Conservation (phyloP, 1,140 invertebrate species). For the Cylas formicarius region DNA sequence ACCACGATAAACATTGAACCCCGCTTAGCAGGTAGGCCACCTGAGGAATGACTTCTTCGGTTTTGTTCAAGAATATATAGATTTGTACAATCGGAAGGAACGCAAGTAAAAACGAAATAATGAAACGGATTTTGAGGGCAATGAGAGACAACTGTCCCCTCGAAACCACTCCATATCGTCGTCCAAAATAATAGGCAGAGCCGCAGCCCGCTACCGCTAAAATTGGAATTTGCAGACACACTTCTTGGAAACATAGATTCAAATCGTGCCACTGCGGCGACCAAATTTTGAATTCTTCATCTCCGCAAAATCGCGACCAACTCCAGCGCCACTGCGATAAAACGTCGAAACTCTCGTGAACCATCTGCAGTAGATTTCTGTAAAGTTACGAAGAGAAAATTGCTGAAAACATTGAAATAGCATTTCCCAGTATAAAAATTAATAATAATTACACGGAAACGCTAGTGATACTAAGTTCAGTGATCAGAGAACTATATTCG, state of each 20-base stretch:
- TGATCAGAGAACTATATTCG: too few species aligned
- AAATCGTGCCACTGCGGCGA: constrained; percentile 61
- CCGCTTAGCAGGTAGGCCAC: constrained; percentile 63
- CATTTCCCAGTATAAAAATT: too few species aligned
- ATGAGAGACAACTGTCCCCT: constrained; percentile 52
- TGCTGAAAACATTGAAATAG: too few species aligned
- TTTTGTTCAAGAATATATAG: constrained; percentile 45
- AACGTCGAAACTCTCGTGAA: background rate
- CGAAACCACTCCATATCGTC: constrained; percentile 49
- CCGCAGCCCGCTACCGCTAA: constrained; percentile 61
- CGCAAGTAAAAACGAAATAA: constrained; percentile 53
- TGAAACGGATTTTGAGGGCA: constrained; percentile 55
- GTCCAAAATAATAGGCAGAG: constrained; percentile 72
- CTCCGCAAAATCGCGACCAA: constrained; percentile 68
- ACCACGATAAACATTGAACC: constrained; percentile 65
- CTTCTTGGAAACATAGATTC: constrained; percentile 72
- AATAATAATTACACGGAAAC: too few species aligned
- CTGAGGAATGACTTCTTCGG: constrained; percentile 39
- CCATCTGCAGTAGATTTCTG: background rate
- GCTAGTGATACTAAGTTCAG: too few species aligned
- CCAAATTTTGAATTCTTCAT: constrained; percentile 56
- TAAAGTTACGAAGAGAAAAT: too few species aligned
- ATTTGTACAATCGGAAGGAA: constrained; percentile 58
- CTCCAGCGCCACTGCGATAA: constrained; percentile 47
- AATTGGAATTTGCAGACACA: constrained; percentile 64